Base-by-base conservation (phyloP, 2,888 invertebrate species). In the Eutolmus rufibarbis region DNA sequence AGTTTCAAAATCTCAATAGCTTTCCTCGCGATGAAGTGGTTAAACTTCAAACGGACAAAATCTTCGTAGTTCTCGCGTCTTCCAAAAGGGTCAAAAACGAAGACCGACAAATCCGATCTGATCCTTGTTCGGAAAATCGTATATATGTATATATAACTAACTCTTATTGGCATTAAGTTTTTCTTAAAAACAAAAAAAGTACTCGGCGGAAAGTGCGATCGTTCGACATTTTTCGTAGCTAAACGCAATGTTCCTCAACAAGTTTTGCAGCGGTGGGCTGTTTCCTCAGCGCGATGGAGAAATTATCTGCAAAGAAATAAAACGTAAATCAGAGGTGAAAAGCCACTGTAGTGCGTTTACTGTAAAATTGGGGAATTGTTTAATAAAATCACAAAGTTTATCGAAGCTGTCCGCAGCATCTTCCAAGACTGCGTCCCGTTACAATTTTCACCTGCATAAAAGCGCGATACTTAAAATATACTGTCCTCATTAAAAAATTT, bases 101-200 rank as follows among this genome's bases (percentile, higher is more conserved):
- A n/a, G 76, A 37, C 9, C 76, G 76, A 37, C 9, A 76, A 76
- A n/a, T n/a, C 14, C 76, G 76, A 37, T 76, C 37, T 34, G 16
- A 34, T 37, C 19, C 28, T 76, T 37, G n/a, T 76, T 76, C n/a
- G 79, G 51, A 79, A 46, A 46, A 46, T 14, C 23, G 46, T 43
- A 77, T 43, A 37, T 37, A 40, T 7, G 34, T 4, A 34, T 40
- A 16, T 78, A 78, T 19, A 79, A 43, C 40, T 16, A 79, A 79
- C 43, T 46, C 16, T 46, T 79, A 79, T 46, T 79, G 40, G 28
- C 40, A 79, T 23, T 79, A 79, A 79, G 79, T 79, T 79, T 46
- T 40, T 79, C 46, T 79, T 46, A 79, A 46, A 79, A 79, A 79
- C 46, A 43, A 46, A 79, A 79, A 79, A 79, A 43, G 46, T 79